Evolutionary conservation across 2,888 invertebrate species (phyloP), one percentile per base, ranked within the genome.

Genomic region (Cistogaster globosa): DNA sequence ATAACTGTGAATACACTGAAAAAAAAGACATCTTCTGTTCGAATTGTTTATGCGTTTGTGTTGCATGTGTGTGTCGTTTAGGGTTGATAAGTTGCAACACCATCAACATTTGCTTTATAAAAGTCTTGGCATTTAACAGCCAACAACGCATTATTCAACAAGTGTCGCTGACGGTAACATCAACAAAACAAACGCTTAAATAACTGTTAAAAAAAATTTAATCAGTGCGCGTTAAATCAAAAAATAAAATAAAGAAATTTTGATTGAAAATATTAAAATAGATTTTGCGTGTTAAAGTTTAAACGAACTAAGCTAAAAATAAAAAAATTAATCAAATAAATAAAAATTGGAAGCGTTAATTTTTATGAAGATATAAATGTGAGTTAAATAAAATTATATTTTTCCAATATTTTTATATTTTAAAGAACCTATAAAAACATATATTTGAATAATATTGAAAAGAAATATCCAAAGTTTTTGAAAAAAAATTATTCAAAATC

Each of bases 121-220:
- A 83, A 87, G 83, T 75, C 80, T 38, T 76, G 18, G 68, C 72
- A 69, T 67, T 65, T 60, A 68, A 69, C 45, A 60, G 63, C 55
- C 58, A 72, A 76, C 78, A 87, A 90, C 89, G 90, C 92, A 92
- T 92, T 92, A 92, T 89, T 92, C 92, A 92, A 92, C 92, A 92
- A 92, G 92, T 92, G 91, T 89, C 88, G 90, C 89, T 90, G 88
- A 74, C 85, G 80, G 69, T 77, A 74, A 79, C 82, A 84, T 77
- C 77, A 51, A 26, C 26, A 26, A 26, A 69, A 36, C 53, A 58
- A 76, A 38, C 75, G 48, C 51, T 69, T 11, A 38, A 51, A 32
- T 63, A 71, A 77, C 77, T 60, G 26, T 72, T 67, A 62, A 42
- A 22, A 57, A 57, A 18, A 8, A 53, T 42, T 20, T 57, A 20